Base-by-base conservation (phyloP, 2,113 vertebrate species). In the Scomber japonicus region DNA sequence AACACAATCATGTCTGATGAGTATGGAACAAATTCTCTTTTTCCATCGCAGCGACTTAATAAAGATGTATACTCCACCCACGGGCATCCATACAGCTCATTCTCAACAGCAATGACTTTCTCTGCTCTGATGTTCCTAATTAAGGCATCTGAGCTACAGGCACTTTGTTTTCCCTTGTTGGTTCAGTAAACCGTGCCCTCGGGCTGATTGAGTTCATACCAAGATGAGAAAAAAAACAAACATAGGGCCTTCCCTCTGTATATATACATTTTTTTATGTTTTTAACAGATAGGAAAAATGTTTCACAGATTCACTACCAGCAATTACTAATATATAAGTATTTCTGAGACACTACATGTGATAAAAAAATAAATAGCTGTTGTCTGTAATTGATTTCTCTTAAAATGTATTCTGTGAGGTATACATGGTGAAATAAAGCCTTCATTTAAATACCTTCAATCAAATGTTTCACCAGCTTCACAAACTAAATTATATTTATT, bases 41-140 rank as follows among this genome's bases (percentile, higher is more conserved):
- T 70, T 62, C 67, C 35, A 54, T 61, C 60, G 54, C 48, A 82
- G 55, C 51, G n/a, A 63, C 50, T 75, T 84, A 79, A 89, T 73
- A 82, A 79, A 81, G 50, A 82, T 1, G 13, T 65, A 54, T 49
- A 60, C 5, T 9, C 40, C 56, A 57, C 59, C 54, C 84, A 54
- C 57, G 46, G 64, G 50, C 72, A 66, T 78, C 66, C 21, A 64
- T 62, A 72, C 57, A 67, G 61, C 72, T 80, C 74, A 81, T 70
- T 83, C 82, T 73, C 70, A 74, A 59, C 73, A 84, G 74, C 49
- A 55, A 70, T 6, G 19, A 59, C 27, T 72, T 54, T 75, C 65
- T 80, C 30, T 65, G 53, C 66, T 88, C 87, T 87, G 61, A 82
- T 85, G 76, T 82, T 88, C 82, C 62, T 83, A 88, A 88, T 90